Base-by-base conservation (phyloP, 2,797 vertebrate genomes). In the Phoxinus dragarum region DNA sequence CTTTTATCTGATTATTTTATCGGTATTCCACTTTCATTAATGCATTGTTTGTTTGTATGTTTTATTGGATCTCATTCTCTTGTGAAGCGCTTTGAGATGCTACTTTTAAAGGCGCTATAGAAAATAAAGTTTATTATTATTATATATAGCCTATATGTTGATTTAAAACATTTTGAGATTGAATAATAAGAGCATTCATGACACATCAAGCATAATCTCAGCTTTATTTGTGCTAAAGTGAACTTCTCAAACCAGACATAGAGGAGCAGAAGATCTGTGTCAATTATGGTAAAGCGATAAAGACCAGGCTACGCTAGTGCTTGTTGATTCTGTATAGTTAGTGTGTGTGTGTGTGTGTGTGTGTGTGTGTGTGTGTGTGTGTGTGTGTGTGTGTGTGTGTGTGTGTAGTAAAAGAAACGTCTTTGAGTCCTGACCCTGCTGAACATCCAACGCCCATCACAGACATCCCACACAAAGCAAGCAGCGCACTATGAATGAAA, bases 291-390 rank as follows among this genome's bases (percentile, higher is more conserved):
- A 74, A 78, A 83, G 56, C 31, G 77, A 83, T 86, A 38, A 68
- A 83, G 80, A 40, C 52, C n/a, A 34, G 42, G 64, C 21, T 54
- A 56, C 9, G 8, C 69, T 72, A 61, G 67, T 17, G 64, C 9
- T 59, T 86, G 82, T 84, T 84, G 81, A 84, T 82, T 84, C 34
- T 86, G 68, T 49, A 42, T 27, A 81, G 67, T 54, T 7, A 49
- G 6, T 47, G 17, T 7, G 16, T 31, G 52, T 77, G 77, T 40
- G 3, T 6, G 38, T 40, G 42, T 42, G 42, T 42, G 49, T 52
- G 47, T 47, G 11, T 4, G 44, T 14, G 44, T 47, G 3, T 47
- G 44, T 47, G 44, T 44, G 47, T 42, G 42, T 42, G 2, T 42
- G 40, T 42, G 40, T 42, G 44, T 47, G 4, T 44, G 42, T 44